Evolutionary conservation across 1,140 invertebrate species (phyloP), one percentile per base, ranked within the genome.

Genomic region (Odontomachus brunneus): DNA sequence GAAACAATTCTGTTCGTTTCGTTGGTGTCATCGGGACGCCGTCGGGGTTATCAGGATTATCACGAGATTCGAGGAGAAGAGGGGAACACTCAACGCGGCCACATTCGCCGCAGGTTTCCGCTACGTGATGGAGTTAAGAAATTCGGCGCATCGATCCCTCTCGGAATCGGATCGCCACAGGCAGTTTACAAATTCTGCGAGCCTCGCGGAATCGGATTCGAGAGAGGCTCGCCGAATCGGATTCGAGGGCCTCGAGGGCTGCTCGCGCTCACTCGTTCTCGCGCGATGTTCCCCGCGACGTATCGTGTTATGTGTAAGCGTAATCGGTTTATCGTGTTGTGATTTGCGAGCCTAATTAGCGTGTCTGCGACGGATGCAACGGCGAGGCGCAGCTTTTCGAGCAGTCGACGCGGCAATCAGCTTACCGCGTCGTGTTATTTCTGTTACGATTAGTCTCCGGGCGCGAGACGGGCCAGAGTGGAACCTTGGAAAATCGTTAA

Each of bases 41-140:
- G 49, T 57, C 51, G 63, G 12, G 33, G 63, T 57, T 78, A 55
- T 44, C 65, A 48, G 33, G 65, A 69, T 69, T 80, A 38, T 71
- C 75, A 33, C 15, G 65, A 69, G 44, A 69, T 26, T 67, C 63
- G 51, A 55, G 26, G 15, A 55, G 24, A 57, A 53, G 33, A 78
- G 22, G 17, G 65, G 65, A 80, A 57, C 69, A 59, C 24, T 80
- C 51, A 67, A 29, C 33, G 11, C 75, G 33, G 51, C 49, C 49
- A 69, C 67, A 71, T 71, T 80, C 65, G 75, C 51, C 65, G 75
- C 65, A 69, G 63, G 75, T 78, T 69, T 7, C 33, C 49, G 63
- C 51, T 80, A 80, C 75, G 75, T 80, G 75, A 80, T 80, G 12
- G 53, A 80, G 75, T 71, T 80, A 71, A 80, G 75, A 80, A 80